Base-by-base conservation (phyloP, 2,888 invertebrate species). In the Tetragonula carbonaria region DNA sequence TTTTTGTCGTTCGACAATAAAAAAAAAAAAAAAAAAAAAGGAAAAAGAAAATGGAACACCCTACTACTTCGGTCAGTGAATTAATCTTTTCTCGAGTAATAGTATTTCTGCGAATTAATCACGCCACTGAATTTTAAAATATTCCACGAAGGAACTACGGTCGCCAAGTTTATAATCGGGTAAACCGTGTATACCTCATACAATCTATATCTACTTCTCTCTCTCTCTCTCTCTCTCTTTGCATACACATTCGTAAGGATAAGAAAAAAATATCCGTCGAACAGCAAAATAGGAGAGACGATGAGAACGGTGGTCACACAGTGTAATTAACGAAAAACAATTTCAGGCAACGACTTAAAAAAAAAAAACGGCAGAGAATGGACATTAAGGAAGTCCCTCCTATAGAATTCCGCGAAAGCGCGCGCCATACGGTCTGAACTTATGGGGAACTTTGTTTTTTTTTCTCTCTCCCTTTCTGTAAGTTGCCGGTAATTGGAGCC, bases 401-500 rank as follows among this genome's bases (percentile, higher is more conserved):
- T 78, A 74, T 70, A 65, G 59, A 62, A 74, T 80, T 82, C 71
- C 67, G n/a, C 33, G 77, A 78, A 82, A 78, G 62, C 62, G 23
- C 23, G 55, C 78, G 73, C 68, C 78, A 82, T 88, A 87, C 77
- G 83, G 74, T 74, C 74, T 72, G 77, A 76, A 79, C 68, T 80
- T 81, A 77, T 74, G 65, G 67, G 77, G 85, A 80, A 67, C 51
- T 74, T 70, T 50, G 63, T 38, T 23, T 67, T 38, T 74, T 63
- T 11, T 2, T 1, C 63, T 28, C 28, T 28, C 18, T 59, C 23
- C 18, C 63, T 28, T 28, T 28, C 74, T 62, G 65, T 79, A 59
- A 80, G 85, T 88, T 86, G 82, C 81, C 80, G 73, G 90, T 90
- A 89, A 89, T 90, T 89, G 88, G 71, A 51, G 68, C 76, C 62